Evolutionary conservation across 2,888 invertebrate species (phyloP).

Genomic region (Ceriagrion tenellum): DNA sequence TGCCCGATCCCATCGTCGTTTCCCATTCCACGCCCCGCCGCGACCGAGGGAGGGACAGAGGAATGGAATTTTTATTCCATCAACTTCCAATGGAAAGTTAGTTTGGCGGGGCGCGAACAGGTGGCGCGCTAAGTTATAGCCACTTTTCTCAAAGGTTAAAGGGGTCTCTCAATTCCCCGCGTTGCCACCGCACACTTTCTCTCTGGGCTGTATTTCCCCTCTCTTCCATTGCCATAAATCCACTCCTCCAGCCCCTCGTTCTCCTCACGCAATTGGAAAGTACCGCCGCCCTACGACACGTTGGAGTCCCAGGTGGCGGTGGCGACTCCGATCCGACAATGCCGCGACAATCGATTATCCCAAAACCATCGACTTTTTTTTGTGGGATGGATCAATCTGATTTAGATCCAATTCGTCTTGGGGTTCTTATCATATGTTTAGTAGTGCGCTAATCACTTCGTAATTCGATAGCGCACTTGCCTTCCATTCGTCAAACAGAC

Average conservation of each 20-base stretch:
- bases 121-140: conserved; percentile 9
- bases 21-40: no score
- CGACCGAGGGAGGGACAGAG: not conserved
- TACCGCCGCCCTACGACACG: not conserved
- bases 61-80: conserved; percentile 18
- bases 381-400: not conserved
- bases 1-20: not conserved
- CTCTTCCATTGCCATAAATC: not conserved
- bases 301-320: not conserved
- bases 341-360: not conserved
- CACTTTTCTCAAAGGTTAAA: not conserved
- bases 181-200: no score
- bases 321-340: not conserved
- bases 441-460: no score
- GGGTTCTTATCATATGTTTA: no score
- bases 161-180: not conserved
- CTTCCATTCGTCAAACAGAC: no score
- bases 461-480: no score
- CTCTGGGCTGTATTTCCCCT: not conserved
- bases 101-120: not conserved
- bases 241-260: not conserved
- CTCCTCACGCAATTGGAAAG: not conserved
- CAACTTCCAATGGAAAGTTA: not conserved
- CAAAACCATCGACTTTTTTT: not conserved
- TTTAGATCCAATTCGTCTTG: not conserved